Conservation (phyloP, 2,113 vertebrate genomes). For the Dasyurus viverrinus region DNA sequence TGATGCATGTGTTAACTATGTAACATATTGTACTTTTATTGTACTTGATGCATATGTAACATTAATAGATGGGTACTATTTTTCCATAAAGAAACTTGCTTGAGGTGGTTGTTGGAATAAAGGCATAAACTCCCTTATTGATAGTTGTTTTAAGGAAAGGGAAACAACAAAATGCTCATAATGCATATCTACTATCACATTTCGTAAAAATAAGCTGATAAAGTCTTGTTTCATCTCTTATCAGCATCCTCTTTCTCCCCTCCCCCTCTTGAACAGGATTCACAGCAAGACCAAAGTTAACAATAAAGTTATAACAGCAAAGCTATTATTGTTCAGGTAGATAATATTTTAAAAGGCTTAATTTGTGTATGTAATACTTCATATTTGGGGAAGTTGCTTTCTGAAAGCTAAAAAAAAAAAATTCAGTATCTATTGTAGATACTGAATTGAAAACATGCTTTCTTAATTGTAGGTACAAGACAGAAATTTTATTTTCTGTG, state of each 20-base stretch:
- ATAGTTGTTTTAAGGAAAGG: conserved; percentile 41
- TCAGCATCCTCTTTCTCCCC: not conserved
- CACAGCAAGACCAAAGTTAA: conserved; percentile 51
- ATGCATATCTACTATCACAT: conserved; percentile 37
- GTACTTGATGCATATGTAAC: conserved; percentile 29
- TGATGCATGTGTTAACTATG: too few relatives aligned
- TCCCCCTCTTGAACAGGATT: not conserved
- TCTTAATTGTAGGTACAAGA: not conserved
- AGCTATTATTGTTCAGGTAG: conserved; percentile 41
- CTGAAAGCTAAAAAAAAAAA: conserved; percentile 55
- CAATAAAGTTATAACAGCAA: conserved; percentile 48
- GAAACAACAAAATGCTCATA: conserved; percentile 32
- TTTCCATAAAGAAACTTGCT: conserved; percentile 43
- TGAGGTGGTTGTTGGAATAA: conserved; percentile 57
- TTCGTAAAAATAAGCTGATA: conserved; percentile 17
- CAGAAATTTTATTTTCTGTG: conserved; percentile 53
- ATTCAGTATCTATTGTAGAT: too few relatives aligned
- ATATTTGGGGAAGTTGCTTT: conserved; percentile 25
- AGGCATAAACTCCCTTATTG: conserved; percentile 48
- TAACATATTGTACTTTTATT: too few relatives aligned
- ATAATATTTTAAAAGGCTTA: conserved; percentile 53
- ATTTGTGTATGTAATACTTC: conserved; percentile 14
- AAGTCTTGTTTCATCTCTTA: not conserved
- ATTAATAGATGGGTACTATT: conserved; percentile 40
- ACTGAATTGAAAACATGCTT: conserved; percentile 30